phyloP scores from a whole-genome alignment of 1,140 invertebrate genomes.

The Dolichoris vasculosae region DNA sequence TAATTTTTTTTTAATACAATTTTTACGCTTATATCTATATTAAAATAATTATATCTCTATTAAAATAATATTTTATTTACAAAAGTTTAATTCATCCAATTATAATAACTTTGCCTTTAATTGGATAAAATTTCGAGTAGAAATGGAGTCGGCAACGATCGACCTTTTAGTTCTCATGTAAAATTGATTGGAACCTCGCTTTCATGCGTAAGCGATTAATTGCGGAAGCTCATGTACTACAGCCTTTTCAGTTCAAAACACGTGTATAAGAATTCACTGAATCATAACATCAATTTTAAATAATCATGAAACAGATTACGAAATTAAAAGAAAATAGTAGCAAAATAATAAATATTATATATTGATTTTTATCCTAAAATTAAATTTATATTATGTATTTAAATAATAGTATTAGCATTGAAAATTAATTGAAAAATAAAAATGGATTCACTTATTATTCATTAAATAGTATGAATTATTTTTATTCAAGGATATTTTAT shows the following conservation, averaged over 20 bases:
- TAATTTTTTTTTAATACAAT: not conserved
- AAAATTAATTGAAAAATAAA: no score
- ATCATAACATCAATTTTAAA: not conserved
- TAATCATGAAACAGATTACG: not conserved
- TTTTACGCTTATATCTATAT: not conserved
- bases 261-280: slow-evolving; percentile 6
- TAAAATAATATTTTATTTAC: not conserved
- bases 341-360: no score
- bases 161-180: slow-evolving; percentile 14
- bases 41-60: not conserved
- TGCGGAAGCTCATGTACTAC: slow-evolving; percentile 9
- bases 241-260: not conserved
- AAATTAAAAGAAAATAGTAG: not conserved
- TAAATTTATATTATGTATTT: no score
- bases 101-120: slow-evolving; percentile 5
- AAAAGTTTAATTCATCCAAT: not conserved
- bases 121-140: slow-evolving; percentile 1
- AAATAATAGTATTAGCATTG: no score
- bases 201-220: slow-evolving; percentile 43
- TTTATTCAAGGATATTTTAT: no score
- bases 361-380: no score
- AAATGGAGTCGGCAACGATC: not conserved
- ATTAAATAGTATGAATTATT: no score
- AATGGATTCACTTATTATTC: no score
- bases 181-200: slow-evolving; percentile 20